phyloP scores from a whole-genome alignment of 2,113 vertebrate species.

The Sceloporus tristichus region DNA sequence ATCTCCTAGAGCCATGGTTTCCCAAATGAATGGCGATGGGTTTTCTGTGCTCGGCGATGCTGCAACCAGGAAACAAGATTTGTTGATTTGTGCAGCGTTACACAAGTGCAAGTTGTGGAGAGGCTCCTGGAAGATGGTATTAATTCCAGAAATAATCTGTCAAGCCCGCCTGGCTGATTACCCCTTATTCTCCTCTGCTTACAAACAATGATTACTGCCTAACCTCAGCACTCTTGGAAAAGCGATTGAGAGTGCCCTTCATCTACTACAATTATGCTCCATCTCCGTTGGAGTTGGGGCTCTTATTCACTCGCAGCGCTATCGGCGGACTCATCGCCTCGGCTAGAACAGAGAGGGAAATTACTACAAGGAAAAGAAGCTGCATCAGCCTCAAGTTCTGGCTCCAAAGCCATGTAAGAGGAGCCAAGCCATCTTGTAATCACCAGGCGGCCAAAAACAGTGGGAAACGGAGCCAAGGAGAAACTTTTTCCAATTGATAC shows the following conservation, averaged over 20 bases:
- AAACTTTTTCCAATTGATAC: fast-evolving
- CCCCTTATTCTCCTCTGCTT: slow-evolving; percentile 75
- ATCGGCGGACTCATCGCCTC: slow-evolving; percentile 65
- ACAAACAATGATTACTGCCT: slow-evolving; percentile 79
- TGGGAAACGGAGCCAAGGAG: background rate
- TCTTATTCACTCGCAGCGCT: slow-evolving; percentile 66
- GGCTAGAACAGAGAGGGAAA: slow-evolving; percentile 64
- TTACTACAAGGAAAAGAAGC: slow-evolving; percentile 37
- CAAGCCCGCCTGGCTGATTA: slow-evolving; percentile 73
- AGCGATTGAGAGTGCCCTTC: slow-evolving; percentile 69
- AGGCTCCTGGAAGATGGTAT: slow-evolving; percentile 67
- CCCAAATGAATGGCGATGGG: too few relatives aligned
- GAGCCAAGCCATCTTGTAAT: slow-evolving; percentile 35
- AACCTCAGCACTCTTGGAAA: slow-evolving; percentile 76
- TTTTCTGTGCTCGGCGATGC: fast-evolving
- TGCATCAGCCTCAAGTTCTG: slow-evolving; percentile 41
- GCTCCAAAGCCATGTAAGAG: slow-evolving; percentile 51
- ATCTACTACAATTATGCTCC: slow-evolving; percentile 70
- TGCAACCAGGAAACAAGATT: background rate
- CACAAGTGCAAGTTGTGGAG: slow-evolving; percentile 43
- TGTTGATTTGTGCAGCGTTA: slow-evolving; percentile 56
- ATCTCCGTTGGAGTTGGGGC: slow-evolving; percentile 65
- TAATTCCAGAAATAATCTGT: slow-evolving; percentile 70
- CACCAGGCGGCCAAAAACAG: slow-evolving; percentile 31
- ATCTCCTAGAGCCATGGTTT: background rate